Evolutionary conservation across 2,797 vertebrate genomes (phyloP), one percentile per base, ranked within the genome.

Genomic region (Eurystomus glaucurus): DNA sequence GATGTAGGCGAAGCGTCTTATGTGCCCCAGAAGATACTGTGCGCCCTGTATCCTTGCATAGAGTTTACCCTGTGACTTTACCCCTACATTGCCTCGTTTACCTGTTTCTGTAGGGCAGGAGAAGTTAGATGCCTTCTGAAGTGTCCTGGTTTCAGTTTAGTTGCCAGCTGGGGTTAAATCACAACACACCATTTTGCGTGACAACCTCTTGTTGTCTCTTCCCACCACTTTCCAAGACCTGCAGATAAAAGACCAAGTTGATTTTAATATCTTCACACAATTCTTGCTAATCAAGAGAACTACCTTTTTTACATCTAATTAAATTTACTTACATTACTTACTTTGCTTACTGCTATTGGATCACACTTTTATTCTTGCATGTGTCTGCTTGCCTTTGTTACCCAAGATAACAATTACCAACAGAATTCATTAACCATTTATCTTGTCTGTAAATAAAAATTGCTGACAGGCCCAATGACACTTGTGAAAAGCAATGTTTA

Each of bases 241-340:
- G 25, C 9, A 89, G 20, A 46, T 37, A 58, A 51, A 88, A 89
- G 50, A 35, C 2, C 10, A 68, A 37, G n/a, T 5, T 78, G 14
- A 64, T 64, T 82, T 94, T 64, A 46, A 37, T 21, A 55, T 43
- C 10, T 54, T 88, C 74, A 65, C 13, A 35, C 10, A 74, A 26
- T 68, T 87, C 45, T 64, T 55, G 7, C 14, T 65, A 35, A 45
- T 46, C 35, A 71, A 80, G 37, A 61, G 11, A 50, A 39, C 10
- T 20, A 0, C 6, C 2, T 37, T 8, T 71, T 50, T 70, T 45
- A 58, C 45, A 20, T 51, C 31, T 31, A 11, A 2, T 8, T 10
- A 1, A 10, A 57, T 52, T 29, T 52, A 29, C 51, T 52, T 52
- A 52, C 16, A n/a, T 57, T 57, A 33, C 54, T 55, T 57, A 57